A percentile compares a stretch with the other conserved stretches of the same genome.
These are phyloP conservation scores for Pangasianodon gigas DNA, from an alignment of 2,113 vertebrate species.

Conservation along the genomic window DNA sequence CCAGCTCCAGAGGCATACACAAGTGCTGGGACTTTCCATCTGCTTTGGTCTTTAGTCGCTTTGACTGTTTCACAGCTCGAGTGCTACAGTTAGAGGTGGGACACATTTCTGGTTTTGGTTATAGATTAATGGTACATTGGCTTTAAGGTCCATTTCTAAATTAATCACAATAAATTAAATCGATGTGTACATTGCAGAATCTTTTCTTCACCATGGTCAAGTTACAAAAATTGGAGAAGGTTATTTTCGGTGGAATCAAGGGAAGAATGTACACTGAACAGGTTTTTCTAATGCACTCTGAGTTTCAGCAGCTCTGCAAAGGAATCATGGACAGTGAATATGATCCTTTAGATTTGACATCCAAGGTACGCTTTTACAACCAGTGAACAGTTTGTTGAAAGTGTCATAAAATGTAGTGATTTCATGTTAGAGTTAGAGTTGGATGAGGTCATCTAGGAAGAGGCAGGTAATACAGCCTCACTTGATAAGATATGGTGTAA, in stretches of 20 bases:
- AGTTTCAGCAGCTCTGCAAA: conserved; percentile 73
- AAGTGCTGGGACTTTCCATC: conserved; percentile 80
- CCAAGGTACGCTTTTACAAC: conserved; percentile 61
- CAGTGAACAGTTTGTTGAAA: neutral
- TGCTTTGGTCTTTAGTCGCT: conserved; percentile 76
- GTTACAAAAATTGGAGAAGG: conserved; percentile 81
- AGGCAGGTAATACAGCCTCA: neutral
- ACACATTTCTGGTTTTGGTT: neutral
- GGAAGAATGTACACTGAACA: conserved; percentile 72
- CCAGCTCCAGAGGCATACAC: conserved; percentile 57
- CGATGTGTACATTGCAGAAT: conserved; percentile 62
- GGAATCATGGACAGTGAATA: conserved; percentile 69
- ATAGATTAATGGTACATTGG: neutral
- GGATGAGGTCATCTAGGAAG: neutral
- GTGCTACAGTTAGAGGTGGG: conserved; percentile 78
- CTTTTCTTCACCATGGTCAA: conserved; percentile 73
- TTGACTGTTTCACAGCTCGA: conserved; percentile 72
- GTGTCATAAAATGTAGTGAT: neutral
- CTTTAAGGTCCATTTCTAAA: neutral
- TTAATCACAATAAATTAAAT: neutral
- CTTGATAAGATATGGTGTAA: neutral
- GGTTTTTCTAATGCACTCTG: conserved; percentile 65
- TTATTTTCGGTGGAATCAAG: conserved; percentile 75
- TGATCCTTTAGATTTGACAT: conserved; percentile 65
- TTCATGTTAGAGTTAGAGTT: neutral